Conservation (phyloP, 2,888 invertebrate species). For the Nymphalis c-album region DNA sequence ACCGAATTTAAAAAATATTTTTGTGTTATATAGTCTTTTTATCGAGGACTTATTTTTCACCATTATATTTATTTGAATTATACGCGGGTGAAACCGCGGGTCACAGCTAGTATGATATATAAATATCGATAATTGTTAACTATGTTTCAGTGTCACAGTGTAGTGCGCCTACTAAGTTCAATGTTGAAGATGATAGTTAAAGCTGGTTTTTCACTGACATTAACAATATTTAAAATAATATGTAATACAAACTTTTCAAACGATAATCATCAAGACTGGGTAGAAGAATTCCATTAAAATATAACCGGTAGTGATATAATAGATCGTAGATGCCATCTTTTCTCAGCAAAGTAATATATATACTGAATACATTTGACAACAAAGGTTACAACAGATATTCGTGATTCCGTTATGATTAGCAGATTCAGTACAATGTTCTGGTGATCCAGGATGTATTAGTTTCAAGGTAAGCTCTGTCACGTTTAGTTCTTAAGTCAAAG, state of each 20-base stretch:
- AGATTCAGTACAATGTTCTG: slow-evolving; percentile 59
- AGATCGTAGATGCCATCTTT: slow-evolving; percentile 45
- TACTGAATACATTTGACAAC: slow-evolving; percentile 37
- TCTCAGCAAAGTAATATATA: slow-evolving; percentile 13
- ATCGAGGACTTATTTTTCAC: too few relatives aligned
- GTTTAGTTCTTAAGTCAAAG: slow-evolving; percentile 15
- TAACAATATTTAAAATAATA: too few relatives aligned
- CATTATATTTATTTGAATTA: too few relatives aligned
- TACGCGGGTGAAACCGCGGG: too few relatives aligned
- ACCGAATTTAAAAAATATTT: too few relatives aligned
- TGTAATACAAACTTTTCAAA: background rate
- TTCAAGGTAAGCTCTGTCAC: slow-evolving; percentile 4
- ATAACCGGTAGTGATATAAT: slow-evolving; percentile 46
- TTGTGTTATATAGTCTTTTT: too few relatives aligned
- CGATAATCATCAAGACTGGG: slow-evolving; percentile 6
- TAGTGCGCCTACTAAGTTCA: too few relatives aligned
- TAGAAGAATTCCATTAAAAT: slow-evolving; percentile 43
- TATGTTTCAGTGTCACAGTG: too few relatives aligned
- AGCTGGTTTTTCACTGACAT: too few relatives aligned
- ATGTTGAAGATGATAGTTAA: too few relatives aligned
- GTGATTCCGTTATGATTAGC: slow-evolving; percentile 61
- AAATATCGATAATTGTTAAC: too few relatives aligned
- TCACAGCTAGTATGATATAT: too few relatives aligned
- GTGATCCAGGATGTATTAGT: slow-evolving; percentile 52
- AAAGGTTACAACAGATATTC: slow-evolving; percentile 45